phyloP scores from a whole-genome alignment of 2,888 invertebrate species.

The Eristalis intricaria region DNA sequence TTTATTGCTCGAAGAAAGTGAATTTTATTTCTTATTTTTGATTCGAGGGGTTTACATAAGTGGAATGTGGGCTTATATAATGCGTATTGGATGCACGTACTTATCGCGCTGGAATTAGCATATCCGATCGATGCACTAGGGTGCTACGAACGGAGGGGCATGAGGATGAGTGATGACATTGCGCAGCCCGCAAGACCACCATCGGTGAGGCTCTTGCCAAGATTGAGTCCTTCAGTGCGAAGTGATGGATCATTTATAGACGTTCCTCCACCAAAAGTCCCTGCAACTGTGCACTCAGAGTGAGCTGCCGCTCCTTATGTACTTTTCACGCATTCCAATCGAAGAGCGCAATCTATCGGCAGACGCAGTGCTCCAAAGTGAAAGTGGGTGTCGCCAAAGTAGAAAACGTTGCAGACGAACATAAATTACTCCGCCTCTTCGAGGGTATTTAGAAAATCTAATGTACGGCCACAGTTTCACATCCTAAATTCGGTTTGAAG shows the following conservation, averaged over 20 bases:
- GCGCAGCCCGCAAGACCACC: not conserved
- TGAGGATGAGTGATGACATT: not conserved
- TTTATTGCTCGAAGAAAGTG: constrained; percentile 49
- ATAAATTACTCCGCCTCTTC: not conserved
- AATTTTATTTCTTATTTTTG: constrained; percentile 33
- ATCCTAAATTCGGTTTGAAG: not conserved
- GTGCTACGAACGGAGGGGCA: not conserved
- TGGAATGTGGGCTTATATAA: constrained; percentile 38
- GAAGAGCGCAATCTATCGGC: not conserved
- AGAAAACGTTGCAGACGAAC: not conserved
- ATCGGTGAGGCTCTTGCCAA: not conserved
- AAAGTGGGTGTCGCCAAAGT: constrained; percentile 9
- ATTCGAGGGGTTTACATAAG: constrained; percentile 31
- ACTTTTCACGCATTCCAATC: not conserved
- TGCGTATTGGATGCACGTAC: constrained; percentile 20
- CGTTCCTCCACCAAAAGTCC: not conserved
- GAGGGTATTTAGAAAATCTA: not conserved
- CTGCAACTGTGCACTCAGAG: not conserved
- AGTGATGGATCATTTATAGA: not conserved
- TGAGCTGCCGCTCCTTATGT: not conserved
- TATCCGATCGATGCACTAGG: not conserved
- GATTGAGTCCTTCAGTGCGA: not conserved
- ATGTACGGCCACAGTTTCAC: not conserved
- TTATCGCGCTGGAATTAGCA: not conserved
- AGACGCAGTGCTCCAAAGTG: constrained; percentile 6